Conservation (phyloP, 2,888 invertebrate species). For the Aquatica leii region DNA sequence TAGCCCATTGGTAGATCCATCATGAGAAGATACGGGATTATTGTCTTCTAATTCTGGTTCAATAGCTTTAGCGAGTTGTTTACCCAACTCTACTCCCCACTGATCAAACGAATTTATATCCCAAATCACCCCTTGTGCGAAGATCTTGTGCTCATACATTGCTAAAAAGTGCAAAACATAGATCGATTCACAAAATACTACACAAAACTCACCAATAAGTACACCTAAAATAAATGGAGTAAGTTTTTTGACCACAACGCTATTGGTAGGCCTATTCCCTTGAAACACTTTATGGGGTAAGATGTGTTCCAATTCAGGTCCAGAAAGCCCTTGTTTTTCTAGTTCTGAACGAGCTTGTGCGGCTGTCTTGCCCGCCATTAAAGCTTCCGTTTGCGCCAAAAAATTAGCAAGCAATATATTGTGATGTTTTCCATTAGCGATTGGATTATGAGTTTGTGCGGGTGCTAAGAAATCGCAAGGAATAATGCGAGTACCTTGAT, state of each 20-base stretch:
- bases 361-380: constrained; percentile 75
- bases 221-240: constrained; percentile 94
- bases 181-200: not conserved
- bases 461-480: constrained; percentile 98
- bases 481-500: constrained; percentile 87
- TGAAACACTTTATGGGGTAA: constrained; percentile 96
- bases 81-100: constrained; percentile 99
- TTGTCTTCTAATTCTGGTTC: constrained; percentile 87
- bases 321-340: constrained; percentile 77
- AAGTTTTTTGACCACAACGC: constrained; percentile 89
- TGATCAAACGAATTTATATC: constrained; percentile 99
- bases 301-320: constrained; percentile 78
- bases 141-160: constrained; percentile 98
- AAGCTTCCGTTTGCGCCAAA: constrained; percentile 97
- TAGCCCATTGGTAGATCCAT: constrained; percentile 95
- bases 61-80: constrained; percentile 97
- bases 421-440: constrained; percentile 83
- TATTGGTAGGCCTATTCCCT: constrained; percentile 97
- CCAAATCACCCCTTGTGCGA: constrained; percentile 98
- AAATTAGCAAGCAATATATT: constrained; percentile 96
- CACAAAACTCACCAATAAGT: constrained; percentile 77
- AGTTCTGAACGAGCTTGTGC: constrained; percentile 80
- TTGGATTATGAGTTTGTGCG: constrained; percentile 89
- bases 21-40: constrained; percentile 79
- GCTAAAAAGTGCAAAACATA: constrained; percentile 61